phyloP scores from a whole-genome alignment of 1,140 invertebrate genomes.

The Palaemon carinicauda region DNA sequence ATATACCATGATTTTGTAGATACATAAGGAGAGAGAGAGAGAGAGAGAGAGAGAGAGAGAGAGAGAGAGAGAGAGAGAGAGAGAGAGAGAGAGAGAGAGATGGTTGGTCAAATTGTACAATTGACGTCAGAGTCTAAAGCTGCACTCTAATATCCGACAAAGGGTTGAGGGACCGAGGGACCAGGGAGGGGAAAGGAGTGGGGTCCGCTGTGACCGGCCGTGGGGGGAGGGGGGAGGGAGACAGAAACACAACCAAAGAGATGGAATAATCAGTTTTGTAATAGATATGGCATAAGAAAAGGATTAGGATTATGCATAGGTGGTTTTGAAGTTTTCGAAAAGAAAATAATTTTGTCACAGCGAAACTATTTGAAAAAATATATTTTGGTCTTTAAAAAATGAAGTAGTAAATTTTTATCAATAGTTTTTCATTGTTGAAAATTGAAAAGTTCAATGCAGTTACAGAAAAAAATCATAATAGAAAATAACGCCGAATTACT shows the following conservation, averaged over 20 bases:
- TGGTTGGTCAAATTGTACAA: slow-evolving; percentile 21
- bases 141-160: slow-evolving; percentile 31
- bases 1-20: too few species aligned
- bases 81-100: background rate
- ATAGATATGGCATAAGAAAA: background rate
- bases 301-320: too few species aligned
- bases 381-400: too few species aligned
- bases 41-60: background rate
- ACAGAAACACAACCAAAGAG: background rate
- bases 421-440: too few species aligned
- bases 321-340: background rate
- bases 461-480: too few species aligned
- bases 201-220: background rate
- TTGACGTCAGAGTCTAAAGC: slow-evolving; percentile 44
- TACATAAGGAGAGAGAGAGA: background rate
- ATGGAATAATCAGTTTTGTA: background rate
- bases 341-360: too few species aligned
- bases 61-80: background rate
- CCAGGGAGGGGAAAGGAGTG: background rate
- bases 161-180: background rate
- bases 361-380: too few species aligned
- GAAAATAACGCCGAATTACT: too few species aligned
- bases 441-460: too few species aligned
- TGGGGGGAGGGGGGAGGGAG: background rate
- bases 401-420: too few species aligned